Percentiles rank a stretch among this genome's conserved stretches.
These are phyloP conservation scores for Apteryx mantelli DNA, from an alignment of 2,113 vertebrate genomes.

Conservation along the genomic window DNA sequence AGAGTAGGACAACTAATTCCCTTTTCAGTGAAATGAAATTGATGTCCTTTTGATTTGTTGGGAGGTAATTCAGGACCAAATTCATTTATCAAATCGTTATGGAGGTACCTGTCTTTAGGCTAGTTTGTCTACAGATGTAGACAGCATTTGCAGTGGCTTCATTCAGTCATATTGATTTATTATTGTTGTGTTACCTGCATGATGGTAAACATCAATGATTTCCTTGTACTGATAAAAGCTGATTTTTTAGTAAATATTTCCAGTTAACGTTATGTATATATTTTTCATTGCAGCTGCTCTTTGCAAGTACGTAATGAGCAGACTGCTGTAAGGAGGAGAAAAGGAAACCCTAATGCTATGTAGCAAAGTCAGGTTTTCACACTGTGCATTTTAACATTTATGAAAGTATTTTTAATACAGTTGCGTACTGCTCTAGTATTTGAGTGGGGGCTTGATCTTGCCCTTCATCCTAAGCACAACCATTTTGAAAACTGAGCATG, in stretches of 20 bases:
- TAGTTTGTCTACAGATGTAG: neutral
- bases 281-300: neutral
- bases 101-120: neutral
- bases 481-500: neutral
- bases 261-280: neutral
- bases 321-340: neutral
- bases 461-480: neutral
- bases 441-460: neutral
- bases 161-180: neutral
- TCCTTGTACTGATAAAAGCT: neutral
- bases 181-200: neutral
- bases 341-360: accelerated
- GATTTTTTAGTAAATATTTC: neutral
- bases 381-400: neutral
- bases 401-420: neutral
- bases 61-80: neutral
- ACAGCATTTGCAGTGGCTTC: neutral
- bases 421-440: neutral
- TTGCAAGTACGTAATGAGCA: neutral
- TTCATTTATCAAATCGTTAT: neutral
- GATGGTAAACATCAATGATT: neutral
- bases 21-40: neutral
- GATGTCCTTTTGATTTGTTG: neutral
- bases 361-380: neutral
- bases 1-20: neutral